These are phyloP conservation scores for Myoxocephalus aenaeus DNA, from an alignment of 2,797 vertebrate genomes.

Conservation along the genomic window DNA sequence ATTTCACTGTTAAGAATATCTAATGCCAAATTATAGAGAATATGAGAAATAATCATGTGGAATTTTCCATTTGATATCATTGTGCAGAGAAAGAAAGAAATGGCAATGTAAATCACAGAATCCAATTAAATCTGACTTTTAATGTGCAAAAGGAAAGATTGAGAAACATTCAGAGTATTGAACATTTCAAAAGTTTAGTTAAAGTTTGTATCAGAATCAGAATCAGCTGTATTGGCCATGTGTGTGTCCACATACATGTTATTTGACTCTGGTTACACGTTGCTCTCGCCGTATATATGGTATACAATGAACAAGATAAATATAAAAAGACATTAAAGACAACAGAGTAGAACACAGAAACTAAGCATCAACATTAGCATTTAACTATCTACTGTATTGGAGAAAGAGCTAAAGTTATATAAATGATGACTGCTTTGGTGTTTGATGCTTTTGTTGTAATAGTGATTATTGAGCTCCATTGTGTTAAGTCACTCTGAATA, in stretches of 20 bases:
- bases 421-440: background rate
- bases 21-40: background rate
- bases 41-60: background rate
- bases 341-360: too few species aligned
- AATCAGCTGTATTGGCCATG: background rate
- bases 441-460: conserved; percentile 22
- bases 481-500: conserved; percentile 39
- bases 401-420: background rate
- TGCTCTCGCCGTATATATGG: too few species aligned
- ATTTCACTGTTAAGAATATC: background rate
- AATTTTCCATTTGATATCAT: background rate
- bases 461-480: conserved; percentile 15
- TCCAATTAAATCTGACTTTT: background rate
- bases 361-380: too few species aligned
- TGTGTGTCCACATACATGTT: too few species aligned
- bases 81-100: background rate
- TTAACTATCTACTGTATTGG: too few species aligned
- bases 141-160: background rate
- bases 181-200: background rate
- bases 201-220: background rate
- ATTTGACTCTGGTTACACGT: too few species aligned
- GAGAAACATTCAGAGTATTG: background rate
- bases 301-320: too few species aligned
- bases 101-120: background rate
- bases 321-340: too few species aligned